These are phyloP conservation scores for Paragorgia papillata DNA, from an alignment of 92 coral and sea anemone species.

Conservation along the genomic window DNA sequence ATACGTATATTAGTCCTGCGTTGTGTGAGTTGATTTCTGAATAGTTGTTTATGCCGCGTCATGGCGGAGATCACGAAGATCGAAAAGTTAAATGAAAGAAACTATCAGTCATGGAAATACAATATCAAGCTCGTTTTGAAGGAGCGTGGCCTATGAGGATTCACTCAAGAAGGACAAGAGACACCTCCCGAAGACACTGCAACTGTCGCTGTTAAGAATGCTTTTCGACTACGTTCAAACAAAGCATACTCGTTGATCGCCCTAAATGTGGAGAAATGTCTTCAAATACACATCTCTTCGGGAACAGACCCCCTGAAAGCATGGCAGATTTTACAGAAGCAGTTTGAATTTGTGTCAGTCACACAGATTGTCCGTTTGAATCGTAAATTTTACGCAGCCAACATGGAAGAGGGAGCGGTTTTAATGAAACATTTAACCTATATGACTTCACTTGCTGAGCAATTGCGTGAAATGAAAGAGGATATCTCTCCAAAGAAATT, in stretches of 20 bases:
- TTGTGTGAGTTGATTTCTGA: neutral
- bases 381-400: slow-evolving; percentile 64
- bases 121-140: slow-evolving; percentile 63
- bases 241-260: slow-evolving; percentile 73
- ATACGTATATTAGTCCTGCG: slow-evolving; percentile 13
- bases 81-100: slow-evolving; percentile 63
- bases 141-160: slow-evolving; percentile 74
- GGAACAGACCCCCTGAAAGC: slow-evolving; percentile 60
- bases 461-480: slow-evolving; percentile 61
- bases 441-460: slow-evolving; percentile 72
- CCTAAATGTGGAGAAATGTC: slow-evolving; percentile 61
- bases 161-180: slow-evolving; percentile 67
- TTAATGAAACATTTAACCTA: slow-evolving; percentile 60
- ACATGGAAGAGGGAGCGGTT: slow-evolving; percentile 61
- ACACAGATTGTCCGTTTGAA: slow-evolving; percentile 62
- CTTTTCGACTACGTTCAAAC: slow-evolving; percentile 59
- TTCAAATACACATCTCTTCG: slow-evolving; percentile 64
- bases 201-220: slow-evolving; percentile 53
- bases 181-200: slow-evolving; percentile 55
- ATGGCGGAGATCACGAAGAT: slow-evolving; percentile 62
- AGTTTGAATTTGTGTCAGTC: slow-evolving; percentile 70
- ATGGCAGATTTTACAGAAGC: slow-evolving; percentile 60
- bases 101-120: slow-evolving; percentile 73
- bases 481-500: too few species aligned
- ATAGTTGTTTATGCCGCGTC: neutral